A percentile compares a stretch with the other conserved stretches of the same genome.
Evolutionary conservation across 2,797 vertebrate genomes (phyloP).

Genomic region (Siniperca undulata): DNA sequence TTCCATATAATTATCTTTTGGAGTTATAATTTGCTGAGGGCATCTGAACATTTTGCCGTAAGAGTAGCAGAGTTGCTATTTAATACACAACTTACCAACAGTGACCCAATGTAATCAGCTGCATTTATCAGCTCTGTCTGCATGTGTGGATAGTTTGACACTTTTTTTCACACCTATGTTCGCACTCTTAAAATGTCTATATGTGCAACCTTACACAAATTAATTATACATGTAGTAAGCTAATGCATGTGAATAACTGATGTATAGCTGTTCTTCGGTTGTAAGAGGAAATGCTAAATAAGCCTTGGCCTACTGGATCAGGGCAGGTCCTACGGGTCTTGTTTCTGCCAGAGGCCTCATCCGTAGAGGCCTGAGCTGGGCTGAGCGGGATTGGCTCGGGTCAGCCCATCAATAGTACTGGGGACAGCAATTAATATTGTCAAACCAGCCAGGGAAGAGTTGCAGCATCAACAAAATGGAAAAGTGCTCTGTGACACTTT

Average conservation of each 20-base stretch:
- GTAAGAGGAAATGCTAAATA: slow-evolving; percentile 53
- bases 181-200: not conserved
- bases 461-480: slow-evolving; percentile 82
- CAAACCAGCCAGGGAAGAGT: slow-evolving; percentile 66
- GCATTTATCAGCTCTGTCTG: not conserved
- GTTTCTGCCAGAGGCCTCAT: slow-evolving; percentile 57
- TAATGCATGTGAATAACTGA: slow-evolving; percentile 6
- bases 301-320: slow-evolving; percentile 56
- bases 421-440: slow-evolving; percentile 83
- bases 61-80: not conserved
- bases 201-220: not conserved
- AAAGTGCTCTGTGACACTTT: slow-evolving; percentile 78
- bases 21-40: not conserved
- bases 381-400: slow-evolving; percentile 52
- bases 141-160: not conserved
- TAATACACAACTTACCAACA: not conserved
- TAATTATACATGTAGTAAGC: not conserved
- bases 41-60: slow-evolving; percentile 4
- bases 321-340: slow-evolving; percentile 50
- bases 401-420: slow-evolving; percentile 75
- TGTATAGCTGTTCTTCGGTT: slow-evolving; percentile 3
- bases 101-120: not conserved
- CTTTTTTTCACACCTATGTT: not conserved
- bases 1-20: not conserved
- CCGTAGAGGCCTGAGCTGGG: slow-evolving; percentile 28